These are phyloP conservation scores for Cherax quadricarinatus DNA, from an alignment of 1,140 invertebrate species.

Conservation along the genomic window DNA sequence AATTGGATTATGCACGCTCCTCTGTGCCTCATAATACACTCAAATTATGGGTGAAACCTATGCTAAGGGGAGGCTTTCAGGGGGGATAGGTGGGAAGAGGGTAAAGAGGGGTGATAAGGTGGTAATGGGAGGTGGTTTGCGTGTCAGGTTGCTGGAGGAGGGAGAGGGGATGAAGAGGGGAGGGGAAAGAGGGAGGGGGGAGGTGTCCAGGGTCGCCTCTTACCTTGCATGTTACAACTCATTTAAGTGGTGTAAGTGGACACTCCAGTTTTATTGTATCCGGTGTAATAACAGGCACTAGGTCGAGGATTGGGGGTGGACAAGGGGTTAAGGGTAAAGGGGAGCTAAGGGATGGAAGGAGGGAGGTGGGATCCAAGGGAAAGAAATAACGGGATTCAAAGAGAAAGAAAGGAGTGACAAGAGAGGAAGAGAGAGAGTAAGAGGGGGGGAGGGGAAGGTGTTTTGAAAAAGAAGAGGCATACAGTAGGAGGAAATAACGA, in stretches of 20 bases:
- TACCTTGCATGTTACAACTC: not conserved
- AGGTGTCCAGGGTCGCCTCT: not conserved
- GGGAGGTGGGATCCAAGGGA: not conserved
- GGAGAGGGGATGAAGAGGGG: not conserved
- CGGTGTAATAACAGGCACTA: not conserved
- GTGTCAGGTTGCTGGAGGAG: not conserved
- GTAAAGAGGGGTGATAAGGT: not conserved
- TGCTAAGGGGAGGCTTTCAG: not conserved
- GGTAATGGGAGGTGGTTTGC: not conserved
- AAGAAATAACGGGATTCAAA: too few relatives aligned
- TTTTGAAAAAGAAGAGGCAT: not conserved
- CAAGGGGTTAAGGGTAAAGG: not conserved
- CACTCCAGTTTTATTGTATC: not conserved
- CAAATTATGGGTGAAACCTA: not conserved
- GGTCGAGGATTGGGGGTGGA: not conserved
- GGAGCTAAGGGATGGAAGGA: not conserved
- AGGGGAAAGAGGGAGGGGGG: not conserved
- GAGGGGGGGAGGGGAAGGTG: not conserved
- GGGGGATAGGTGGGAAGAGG: not conserved
- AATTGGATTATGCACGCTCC: slow-evolving; percentile 6
- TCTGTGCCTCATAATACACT: not conserved
- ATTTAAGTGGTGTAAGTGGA: slow-evolving; percentile 14
- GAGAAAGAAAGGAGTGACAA: too few relatives aligned
- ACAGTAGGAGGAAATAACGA: not conserved
- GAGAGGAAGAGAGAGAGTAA: too few relatives aligned